A percentile compares a stretch with the other conserved stretches of the same genome.
Conservation (phyloP, 2,113 vertebrate genomes). For the Zingel zingel region DNA sequence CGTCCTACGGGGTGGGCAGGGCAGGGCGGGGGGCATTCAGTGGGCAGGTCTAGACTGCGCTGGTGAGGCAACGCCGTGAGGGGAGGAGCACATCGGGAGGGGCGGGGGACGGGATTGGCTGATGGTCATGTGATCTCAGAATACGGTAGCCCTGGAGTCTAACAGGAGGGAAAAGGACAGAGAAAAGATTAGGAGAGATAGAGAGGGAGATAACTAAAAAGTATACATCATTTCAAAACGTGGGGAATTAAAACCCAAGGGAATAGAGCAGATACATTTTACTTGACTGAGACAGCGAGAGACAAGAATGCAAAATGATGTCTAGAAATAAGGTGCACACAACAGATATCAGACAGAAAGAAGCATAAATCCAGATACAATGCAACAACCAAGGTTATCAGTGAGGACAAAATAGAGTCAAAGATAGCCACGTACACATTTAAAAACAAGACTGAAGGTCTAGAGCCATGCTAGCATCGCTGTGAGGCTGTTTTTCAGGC, state of each 20-base stretch:
- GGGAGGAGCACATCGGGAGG: constrained; percentile 89
- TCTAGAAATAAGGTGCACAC: neutral
- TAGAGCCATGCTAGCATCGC: neutral
- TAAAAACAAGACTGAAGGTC: neutral
- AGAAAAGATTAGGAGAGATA: constrained; percentile 28
- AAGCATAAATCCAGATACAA: constrained; percentile 12
- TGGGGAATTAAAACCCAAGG: neutral
- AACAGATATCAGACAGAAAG: constrained; percentile 11
- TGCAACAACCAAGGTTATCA: neutral
- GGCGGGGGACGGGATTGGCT: constrained; percentile 86
- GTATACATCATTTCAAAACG: neutral
- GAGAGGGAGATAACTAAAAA: neutral
- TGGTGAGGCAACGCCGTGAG: constrained; percentile 88
- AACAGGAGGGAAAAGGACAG: constrained; percentile 16
- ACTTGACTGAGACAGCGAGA: constrained; percentile 13
- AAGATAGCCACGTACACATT: neutral
- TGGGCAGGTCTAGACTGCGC: constrained; percentile 87
- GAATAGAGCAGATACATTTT: constrained; percentile 17
- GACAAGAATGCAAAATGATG: constrained; percentile 1
- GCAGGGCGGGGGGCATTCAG: constrained; percentile 62
- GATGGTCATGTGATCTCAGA: constrained; percentile 93
- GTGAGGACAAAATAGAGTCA: neutral
- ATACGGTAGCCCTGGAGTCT: constrained; percentile 90
- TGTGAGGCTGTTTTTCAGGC: neutral
- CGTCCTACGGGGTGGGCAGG: constrained; percentile 73